These are phyloP conservation scores for Porphyrio hochstetteri DNA, from an alignment of 2,113 vertebrate genomes.

Conservation along the genomic window DNA sequence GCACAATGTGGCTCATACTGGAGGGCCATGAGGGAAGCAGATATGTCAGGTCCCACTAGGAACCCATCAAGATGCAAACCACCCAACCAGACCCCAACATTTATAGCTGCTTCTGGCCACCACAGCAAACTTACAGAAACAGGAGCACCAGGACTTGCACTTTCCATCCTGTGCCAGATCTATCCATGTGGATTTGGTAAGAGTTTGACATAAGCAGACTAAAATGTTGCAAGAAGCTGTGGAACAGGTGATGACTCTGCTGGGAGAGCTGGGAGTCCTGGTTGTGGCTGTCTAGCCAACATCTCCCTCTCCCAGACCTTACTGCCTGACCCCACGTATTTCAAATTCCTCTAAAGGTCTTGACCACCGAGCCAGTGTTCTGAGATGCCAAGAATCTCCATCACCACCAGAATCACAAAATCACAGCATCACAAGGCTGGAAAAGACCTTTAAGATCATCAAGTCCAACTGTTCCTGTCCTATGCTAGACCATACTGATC, in stretches of 20 bases:
- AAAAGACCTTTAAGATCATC: no score
- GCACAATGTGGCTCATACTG: accelerated
- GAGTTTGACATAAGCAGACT: background rate
- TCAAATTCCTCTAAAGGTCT: background rate
- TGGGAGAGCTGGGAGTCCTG: background rate
- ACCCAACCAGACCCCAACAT: background rate
- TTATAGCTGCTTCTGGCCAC: background rate
- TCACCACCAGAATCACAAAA: background rate
- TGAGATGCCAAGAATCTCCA: background rate
- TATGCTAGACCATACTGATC: no score
- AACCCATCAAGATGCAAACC: background rate
- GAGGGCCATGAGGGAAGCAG: background rate
- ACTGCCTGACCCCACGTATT: background rate
- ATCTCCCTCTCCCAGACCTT: background rate
- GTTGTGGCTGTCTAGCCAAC: background rate
- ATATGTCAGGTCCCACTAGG: background rate
- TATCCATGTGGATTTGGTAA: background rate
- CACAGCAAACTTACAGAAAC: background rate
- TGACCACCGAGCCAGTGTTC: background rate
- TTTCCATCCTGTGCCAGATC: background rate
- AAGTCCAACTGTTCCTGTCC: no score
- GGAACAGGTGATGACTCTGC: background rate
- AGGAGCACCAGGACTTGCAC: background rate
- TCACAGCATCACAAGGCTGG: no score
- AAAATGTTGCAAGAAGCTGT: background rate